Base-by-base conservation (phyloP, 2,888 invertebrate genomes). In the Limnephilus rhombicus region DNA sequence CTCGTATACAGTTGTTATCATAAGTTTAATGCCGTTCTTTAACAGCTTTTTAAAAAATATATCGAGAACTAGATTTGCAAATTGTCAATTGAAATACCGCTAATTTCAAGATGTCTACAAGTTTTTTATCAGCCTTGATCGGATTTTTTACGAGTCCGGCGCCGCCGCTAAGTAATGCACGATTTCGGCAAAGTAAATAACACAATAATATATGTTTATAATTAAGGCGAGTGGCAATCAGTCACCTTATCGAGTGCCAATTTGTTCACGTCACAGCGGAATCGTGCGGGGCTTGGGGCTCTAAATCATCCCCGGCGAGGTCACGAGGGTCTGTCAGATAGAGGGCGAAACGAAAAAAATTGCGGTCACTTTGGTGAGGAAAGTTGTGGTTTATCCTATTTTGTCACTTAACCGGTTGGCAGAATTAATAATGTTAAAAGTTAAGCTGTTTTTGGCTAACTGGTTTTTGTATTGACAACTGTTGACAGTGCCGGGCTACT, bases 211-310 rank as follows among this genome's bases (percentile, higher is more conserved):
- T 53, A 68, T 68, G 34, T 53, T 31, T 31, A 88, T 34, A 68
- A 34, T 88, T 68, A 68, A 88, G 31, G 29, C 68, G 88, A 88
- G 88, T 88, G 88, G 88, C 80, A 68, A 88, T 88, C 53, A 88
- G 88, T 88, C 88, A 29, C 68, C 88, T 88, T 88, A 88, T 88
- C 88, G 53, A 88, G 88, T 88, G 88, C 53, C 88, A 53, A 88
- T 88, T 88, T 68, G 80, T 88, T 31, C 34, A 29, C 34, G 88
- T 88, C 88, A 68, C 88, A 80, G 53, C 31, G 29, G 34, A 37
- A 88, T 31, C 88, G 88, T 88, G 88, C 80, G 53, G 29, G 15
- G 9, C 88, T 80, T 68, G 11, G 34, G 34, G 31, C 5, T 37
- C 29, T 88, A 68, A 88, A 88, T 88, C 88, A 88, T 88, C 88